Conservation (phyloP, 2,888 invertebrate species). For the Agonopterix arenella region DNA sequence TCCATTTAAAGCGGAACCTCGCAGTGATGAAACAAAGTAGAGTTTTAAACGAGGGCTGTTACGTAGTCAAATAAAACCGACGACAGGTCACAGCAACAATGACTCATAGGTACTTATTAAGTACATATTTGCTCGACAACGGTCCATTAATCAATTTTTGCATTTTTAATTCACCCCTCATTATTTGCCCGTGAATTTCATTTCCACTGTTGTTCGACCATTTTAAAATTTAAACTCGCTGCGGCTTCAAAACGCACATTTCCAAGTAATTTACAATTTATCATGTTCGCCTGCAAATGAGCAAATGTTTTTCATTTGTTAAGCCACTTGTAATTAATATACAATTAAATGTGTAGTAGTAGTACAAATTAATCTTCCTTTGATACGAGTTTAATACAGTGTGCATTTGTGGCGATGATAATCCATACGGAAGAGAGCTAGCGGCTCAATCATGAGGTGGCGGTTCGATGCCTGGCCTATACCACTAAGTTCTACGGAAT, state of each 20-base stretch:
- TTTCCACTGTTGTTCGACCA: slow-evolving; percentile 56
- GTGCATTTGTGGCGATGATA: no score
- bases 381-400: slow-evolving; percentile 13
- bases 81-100: slow-evolving; percentile 22
- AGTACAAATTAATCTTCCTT: slow-evolving; percentile 32
- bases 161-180: slow-evolving; percentile 73
- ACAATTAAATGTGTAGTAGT: slow-evolving; percentile 54
- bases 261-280: slow-evolving; percentile 74
- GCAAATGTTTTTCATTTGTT: slow-evolving; percentile 69
- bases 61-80: slow-evolving; percentile 1
- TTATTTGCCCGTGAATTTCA: slow-evolving; percentile 69
- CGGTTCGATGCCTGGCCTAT: no score
- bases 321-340: slow-evolving; percentile 67
- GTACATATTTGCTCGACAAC: slow-evolving; percentile 61
- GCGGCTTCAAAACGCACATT: slow-evolving; percentile 56
- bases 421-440: no score
- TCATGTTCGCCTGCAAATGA: slow-evolving; percentile 68
- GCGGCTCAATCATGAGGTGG: no score
- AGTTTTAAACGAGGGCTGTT: neutral
- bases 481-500: no score
- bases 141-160: slow-evolving; percentile 74
- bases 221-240: slow-evolving; percentile 62
- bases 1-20: no score
- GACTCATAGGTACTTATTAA: slow-evolving; percentile 45
- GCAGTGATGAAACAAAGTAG: no score